phyloP scores from a whole-genome alignment of 2,113 vertebrate species.

The Halcyon senegalensis region DNA sequence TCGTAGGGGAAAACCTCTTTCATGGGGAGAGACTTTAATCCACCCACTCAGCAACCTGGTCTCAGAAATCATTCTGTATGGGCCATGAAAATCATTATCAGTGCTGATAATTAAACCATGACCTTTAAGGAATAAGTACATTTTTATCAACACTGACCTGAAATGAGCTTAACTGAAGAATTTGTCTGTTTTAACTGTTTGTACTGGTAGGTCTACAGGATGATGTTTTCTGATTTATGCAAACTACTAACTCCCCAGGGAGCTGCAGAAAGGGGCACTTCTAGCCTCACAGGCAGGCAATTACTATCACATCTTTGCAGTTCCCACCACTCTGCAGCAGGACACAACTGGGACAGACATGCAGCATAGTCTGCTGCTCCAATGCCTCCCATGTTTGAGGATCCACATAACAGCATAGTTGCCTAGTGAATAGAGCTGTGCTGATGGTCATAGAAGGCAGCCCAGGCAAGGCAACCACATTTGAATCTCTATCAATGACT shows the following conservation, averaged over 20 bases:
- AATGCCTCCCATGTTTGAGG: not conserved
- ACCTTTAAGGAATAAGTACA: not conserved
- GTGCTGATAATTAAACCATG: fast-evolving
- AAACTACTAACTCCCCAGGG: not conserved
- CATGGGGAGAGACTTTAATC: not conserved
- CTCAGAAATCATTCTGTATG: not conserved
- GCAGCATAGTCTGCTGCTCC: not conserved
- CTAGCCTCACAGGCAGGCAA: not conserved
- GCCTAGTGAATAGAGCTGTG: not conserved
- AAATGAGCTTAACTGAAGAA: not conserved
- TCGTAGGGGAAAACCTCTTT: not conserved
- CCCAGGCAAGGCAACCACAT: not conserved
- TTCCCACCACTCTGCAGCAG: not conserved
- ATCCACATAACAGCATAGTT: not conserved
- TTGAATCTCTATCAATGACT: not conserved
- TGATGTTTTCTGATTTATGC: not conserved
- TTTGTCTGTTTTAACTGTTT: not conserved
- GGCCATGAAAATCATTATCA: not conserved
- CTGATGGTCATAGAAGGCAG: not conserved
- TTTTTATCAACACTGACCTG: not conserved
- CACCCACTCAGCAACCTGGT: not conserved
- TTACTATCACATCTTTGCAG: fast-evolving
- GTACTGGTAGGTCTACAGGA: not conserved
- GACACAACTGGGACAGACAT: not conserved
- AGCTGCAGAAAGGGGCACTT: not conserved